Conservation (phyloP, 2,113 vertebrate genomes). For the Daboia siamensis region DNA sequence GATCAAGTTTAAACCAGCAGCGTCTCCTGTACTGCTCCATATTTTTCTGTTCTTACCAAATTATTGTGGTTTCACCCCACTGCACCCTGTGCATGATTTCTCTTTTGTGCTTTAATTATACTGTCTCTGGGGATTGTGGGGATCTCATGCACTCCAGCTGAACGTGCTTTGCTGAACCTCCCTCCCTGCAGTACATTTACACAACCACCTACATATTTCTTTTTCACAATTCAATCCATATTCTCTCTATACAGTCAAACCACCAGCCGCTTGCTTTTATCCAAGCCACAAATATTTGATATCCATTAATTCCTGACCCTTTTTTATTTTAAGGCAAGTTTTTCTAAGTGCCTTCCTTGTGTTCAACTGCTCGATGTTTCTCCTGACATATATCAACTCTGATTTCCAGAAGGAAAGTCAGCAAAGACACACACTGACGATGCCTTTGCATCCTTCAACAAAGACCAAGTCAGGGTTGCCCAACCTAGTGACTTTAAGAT, state of each 20-base stretch:
- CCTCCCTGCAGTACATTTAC: not conserved
- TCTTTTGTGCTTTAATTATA: not conserved
- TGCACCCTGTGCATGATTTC: too few species aligned
- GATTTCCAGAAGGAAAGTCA: not conserved
- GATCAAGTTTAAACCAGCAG: not conserved
- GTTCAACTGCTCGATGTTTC: not conserved
- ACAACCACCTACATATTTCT: not conserved
- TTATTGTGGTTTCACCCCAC: not conserved
- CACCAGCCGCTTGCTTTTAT: not conserved
- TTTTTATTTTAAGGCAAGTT: not conserved
- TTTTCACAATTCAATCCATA: not conserved
- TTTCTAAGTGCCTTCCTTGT: not conserved
- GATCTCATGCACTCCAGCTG: not conserved
- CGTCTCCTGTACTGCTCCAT: not conserved
- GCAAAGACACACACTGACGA: not conserved
- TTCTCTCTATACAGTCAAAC: not conserved
- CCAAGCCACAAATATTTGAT: not conserved
- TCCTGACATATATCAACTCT: not conserved
- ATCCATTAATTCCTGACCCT: not conserved
- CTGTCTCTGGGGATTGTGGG: not conserved
- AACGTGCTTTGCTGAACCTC: not conserved
- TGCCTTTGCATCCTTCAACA: not conserved
- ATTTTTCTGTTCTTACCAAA: not conserved
- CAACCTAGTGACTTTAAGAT: not conserved
- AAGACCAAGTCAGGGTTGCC: not conserved